Percentiles rank a stretch among this genome's conserved stretches.
Evolutionary conservation across 2,797 vertebrate genomes (phyloP).

Genomic region (Pteronotus mesoamericanus): DNA sequence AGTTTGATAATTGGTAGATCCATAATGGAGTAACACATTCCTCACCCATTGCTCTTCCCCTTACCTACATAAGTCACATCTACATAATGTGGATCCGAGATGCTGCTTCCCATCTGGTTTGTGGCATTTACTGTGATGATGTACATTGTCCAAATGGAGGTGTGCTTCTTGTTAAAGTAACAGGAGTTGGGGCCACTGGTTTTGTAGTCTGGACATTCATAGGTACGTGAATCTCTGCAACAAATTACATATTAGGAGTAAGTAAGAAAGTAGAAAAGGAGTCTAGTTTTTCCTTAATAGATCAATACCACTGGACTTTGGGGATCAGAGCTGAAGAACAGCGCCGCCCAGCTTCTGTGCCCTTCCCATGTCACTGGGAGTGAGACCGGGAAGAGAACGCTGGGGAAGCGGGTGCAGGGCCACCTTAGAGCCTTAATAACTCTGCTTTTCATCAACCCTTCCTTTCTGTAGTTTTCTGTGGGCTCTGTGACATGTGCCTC

Average conservation of each 20-base stretch:
- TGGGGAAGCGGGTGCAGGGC: not conserved
- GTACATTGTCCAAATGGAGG: constrained; percentile 89
- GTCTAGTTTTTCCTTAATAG: not conserved
- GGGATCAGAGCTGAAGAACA: not conserved
- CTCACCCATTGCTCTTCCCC: constrained; percentile 8
- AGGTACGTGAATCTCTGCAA: constrained; percentile 78
- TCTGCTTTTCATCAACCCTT: not conserved
- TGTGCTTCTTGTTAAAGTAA: constrained; percentile 92
- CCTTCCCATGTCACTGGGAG: not conserved
- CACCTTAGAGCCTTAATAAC: not conserved
- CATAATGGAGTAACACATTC: not conserved
- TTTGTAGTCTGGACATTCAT: constrained; percentile 93
- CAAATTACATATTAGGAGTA: not conserved
- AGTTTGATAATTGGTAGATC: not conserved
- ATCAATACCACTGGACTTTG: not conserved
- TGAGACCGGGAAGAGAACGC: not conserved
- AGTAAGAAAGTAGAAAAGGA: constrained; percentile 3
- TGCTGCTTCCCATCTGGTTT: constrained; percentile 87
- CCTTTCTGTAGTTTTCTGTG: not conserved
- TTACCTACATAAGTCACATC: constrained; percentile 93
- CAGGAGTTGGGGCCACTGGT: constrained; percentile 92
- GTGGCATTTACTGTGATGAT: constrained; percentile 91
- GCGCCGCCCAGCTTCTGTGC: not conserved
- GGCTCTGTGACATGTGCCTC: not conserved
- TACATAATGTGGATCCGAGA: constrained; percentile 87